A percentile compares a stretch with the other conserved stretches of the same genome.
phyloP scores from a whole-genome alignment of 2,113 vertebrate species.

The Sminthopsis crassicaudata region DNA sequence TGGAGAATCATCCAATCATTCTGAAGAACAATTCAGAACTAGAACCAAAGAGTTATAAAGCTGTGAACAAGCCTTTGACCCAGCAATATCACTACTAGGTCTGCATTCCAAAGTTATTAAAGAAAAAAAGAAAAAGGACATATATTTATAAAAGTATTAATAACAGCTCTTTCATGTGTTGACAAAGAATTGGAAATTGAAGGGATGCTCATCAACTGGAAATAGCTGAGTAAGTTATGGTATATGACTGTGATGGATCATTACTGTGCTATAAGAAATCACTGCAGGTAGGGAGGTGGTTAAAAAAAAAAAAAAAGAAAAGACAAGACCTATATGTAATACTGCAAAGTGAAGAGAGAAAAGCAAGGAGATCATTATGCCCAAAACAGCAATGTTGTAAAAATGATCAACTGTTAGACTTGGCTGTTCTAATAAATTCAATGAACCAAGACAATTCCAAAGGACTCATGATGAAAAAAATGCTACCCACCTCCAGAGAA shows the following conservation, averaged over 20 bases:
- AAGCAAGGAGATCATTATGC: neutral
- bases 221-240: neutral
- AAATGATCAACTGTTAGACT: neutral
- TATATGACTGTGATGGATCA: neutral
- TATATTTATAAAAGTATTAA: neutral
- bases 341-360: neutral
- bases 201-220: neutral
- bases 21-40: neutral
- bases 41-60: neutral
- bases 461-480: neutral
- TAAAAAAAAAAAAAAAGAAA: neutral
- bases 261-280: neutral
- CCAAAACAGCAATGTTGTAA: neutral
- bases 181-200: neutral
- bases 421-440: neutral
- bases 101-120: neutral
- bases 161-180: neutral
- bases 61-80: neutral
- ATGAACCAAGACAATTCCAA: neutral
- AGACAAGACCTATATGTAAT: neutral
- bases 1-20: neutral
- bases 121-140: neutral
- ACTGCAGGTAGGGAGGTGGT: neutral
- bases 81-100: neutral
- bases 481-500: neutral